Evolutionary conservation across 37 sponge, comb jelly and placozoan genomes (phyloP).

Genomic region (Tethya wilhelma): DNA sequence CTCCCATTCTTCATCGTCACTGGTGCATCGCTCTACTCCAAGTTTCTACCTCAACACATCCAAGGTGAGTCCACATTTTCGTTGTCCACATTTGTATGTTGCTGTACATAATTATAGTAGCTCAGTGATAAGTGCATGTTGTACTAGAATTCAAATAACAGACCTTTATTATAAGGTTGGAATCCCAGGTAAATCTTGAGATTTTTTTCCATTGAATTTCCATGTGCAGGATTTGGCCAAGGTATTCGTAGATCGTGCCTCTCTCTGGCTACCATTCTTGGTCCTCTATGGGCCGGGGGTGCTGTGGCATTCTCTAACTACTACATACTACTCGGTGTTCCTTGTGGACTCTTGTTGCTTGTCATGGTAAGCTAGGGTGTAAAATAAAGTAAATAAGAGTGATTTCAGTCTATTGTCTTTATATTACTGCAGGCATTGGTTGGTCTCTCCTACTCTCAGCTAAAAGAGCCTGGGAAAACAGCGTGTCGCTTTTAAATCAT

Average conservation of each 20-base stretch:
- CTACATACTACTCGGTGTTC: conserved; percentile 50
- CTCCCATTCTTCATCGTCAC: conserved; percentile 72
- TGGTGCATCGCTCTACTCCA: conserved; percentile 78
- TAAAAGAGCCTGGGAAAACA: too few species aligned
- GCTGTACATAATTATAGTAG: not conserved
- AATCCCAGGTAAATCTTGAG: too few species aligned
- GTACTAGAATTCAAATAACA: not conserved
- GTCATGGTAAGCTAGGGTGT: conserved; percentile 56
- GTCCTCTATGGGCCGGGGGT: conserved; percentile 89
- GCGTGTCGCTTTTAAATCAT: too few species aligned
- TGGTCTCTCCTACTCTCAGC: too few species aligned
- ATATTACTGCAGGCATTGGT: too few species aligned
- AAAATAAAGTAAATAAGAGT: too few species aligned
- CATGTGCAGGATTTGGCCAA: conserved; percentile 80
- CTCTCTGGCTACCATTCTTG: conserved; percentile 81
- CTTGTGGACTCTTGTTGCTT: conserved; percentile 26
- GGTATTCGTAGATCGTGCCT: conserved; percentile 83
- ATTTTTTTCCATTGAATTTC: too few species aligned
- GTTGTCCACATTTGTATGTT: too few species aligned
- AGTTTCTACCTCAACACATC: conserved; percentile 56
- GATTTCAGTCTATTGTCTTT: too few species aligned
- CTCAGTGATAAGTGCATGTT: not conserved
- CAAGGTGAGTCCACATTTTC: conserved; percentile 66
- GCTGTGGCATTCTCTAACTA: conserved; percentile 15
- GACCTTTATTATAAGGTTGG: too few species aligned